Evolutionary conservation across 2,113 vertebrate genomes (phyloP), one percentile per base, ranked within the genome.

Genomic region (Redunca redunca): DNA sequence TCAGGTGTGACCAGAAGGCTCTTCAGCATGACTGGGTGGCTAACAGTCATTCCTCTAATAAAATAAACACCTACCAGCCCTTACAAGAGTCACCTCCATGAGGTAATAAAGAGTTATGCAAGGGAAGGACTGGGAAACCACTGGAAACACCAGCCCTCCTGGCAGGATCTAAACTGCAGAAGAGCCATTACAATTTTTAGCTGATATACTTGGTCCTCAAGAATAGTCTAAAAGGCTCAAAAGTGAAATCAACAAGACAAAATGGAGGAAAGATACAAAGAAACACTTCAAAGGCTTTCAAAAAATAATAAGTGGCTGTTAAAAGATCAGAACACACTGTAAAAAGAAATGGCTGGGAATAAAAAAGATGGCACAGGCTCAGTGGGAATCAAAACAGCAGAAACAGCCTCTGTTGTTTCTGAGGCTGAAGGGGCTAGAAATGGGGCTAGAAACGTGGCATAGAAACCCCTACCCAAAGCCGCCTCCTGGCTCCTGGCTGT

Each of bases 191-290:
- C 0, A 33, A 57, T 64, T 95, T 84, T 95, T 40, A 96, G 48
- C 33, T 77, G 77, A 93, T 60, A 58, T 40, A 84, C 43, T 94
- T 95, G 48, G 46, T 94, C 85, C 92, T 95, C 48, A 88, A 78
- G 53, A 92, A 95, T 60, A 96, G 92, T 96, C 84, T 96, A 87
- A 97, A 96, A 97, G 78, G 58, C 30, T 96, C 88, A 84, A 53
- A 88, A 92, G 26, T 92, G 83, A 97, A 97, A 95, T 88, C 58
- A 89, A 74, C 43, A 40, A 40, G n/a, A 96, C 40, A 97, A 93
- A 97, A 95, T 36, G 80, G 28, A 97, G 94, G 74, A 84, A 88
- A 89, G 67, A 86, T 88, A 26, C 48, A 93, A 90, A 57, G 33
- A 96, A 97, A 84, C 21, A 21, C 58, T 64, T 91, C 67, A 86